phyloP scores from a whole-genome alignment of 1,140 invertebrate genomes.

The Drosophila carrolli region DNA sequence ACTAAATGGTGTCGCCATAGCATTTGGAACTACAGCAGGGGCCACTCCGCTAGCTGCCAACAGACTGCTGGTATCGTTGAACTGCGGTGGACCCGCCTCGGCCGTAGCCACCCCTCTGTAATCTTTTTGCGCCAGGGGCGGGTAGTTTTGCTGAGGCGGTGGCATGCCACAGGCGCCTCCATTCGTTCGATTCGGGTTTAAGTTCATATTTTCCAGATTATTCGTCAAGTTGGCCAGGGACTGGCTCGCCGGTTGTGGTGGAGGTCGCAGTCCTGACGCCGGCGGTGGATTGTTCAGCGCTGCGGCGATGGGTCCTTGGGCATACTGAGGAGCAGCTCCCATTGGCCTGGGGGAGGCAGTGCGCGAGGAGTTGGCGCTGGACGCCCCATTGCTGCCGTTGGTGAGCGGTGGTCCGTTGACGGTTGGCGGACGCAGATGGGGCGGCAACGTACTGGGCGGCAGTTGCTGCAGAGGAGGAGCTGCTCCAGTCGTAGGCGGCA shows the following conservation, averaged over 20 bases:
- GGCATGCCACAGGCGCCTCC: background rate
- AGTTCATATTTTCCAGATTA: conserved; percentile 61
- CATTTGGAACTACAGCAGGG: conserved; percentile 24
- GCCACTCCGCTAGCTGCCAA: conserved; percentile 9
- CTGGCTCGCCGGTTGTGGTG: conserved; percentile 7
- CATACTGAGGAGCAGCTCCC: background rate
- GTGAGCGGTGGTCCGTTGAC: conserved; percentile 58
- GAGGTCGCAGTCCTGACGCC: background rate
- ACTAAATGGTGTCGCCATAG: conserved; percentile 42
- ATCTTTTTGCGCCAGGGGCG: conserved; percentile 19
- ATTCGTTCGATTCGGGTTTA: conserved; percentile 56
- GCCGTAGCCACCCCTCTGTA: conserved; percentile 49
- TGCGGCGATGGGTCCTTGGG: background rate
- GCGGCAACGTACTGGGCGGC: conserved; percentile 54
- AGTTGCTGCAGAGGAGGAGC: conserved; percentile 8
- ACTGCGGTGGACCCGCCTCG: conserved; percentile 6
- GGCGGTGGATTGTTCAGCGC: conserved; percentile 7
- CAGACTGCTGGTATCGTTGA: conserved; percentile 16
- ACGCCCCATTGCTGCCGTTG: conserved; percentile 59
- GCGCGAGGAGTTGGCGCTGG: conserved; percentile 72
- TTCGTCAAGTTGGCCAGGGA: conserved; percentile 40
- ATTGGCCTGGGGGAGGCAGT: conserved; percentile 68
- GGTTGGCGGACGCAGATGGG: conserved; percentile 56
- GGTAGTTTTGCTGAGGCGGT: conserved; percentile 1
- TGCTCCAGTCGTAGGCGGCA: conserved; percentile 56